Base-by-base conservation (phyloP, 2,888 invertebrate species). In the Ormyrus rosae region DNA sequence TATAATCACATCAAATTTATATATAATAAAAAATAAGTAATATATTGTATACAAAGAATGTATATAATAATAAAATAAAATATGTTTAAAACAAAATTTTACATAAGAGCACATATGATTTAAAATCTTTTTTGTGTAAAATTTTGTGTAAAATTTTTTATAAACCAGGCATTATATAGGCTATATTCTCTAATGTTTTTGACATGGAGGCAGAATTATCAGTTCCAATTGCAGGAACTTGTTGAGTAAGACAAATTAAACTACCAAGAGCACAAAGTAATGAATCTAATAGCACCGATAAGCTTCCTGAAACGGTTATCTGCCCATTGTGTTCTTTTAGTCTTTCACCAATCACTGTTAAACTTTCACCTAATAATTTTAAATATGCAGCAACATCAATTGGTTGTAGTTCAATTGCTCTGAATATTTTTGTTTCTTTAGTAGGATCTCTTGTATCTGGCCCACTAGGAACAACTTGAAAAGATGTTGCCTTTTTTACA, bases 321-420 rank as follows among this genome's bases (percentile, higher is more conserved):
- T 98, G 97, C 11, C 98, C 98, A 94, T 97, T 97, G 87, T 98
- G 98, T 87, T 98, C 98, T 90, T 97, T 97, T 5, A 98, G 93
- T 56, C 98, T 92, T 90, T 97, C 96, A 0, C 99, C 98, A 85
- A 99, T 98, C 88, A 97, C 97, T 68, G 96, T 96, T n/a, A 99
- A 93, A 87, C 97, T 98, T 91, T 98, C 98, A 0, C 98, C 98
- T n/a, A 99, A 92, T 79, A 98, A 92, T 75, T 97, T 96, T 10
- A 99, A 92, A 90, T 98, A 98, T 0, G 98, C 98, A 0, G 98
- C 98, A 45, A 97, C 96, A 91, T 98, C 98, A 0, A 96, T 94
- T 0, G 97, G 95, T 74, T 95, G 94, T 64, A 81, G 67, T 55
- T 83, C 83, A 74, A 83, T 81, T 13, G 77, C 68, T 77, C 83